Percentiles rank a stretch among this genome's conserved stretches.
phyloP scores from a whole-genome alignment of 1,140 invertebrate genomes.

The Aphelenchoides besseyi region DNA sequence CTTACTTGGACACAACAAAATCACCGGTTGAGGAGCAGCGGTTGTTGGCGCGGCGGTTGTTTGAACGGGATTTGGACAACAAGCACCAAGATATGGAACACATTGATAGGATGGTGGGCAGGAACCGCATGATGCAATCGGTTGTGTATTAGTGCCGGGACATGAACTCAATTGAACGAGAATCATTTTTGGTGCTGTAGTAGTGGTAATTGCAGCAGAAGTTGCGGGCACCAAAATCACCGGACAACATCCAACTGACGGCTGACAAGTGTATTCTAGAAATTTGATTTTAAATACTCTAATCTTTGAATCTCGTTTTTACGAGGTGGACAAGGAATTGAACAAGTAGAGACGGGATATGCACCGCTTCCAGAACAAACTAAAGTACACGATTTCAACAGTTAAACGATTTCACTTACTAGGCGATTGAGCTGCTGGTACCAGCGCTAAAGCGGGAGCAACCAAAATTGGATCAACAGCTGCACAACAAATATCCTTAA shows the following conservation, averaged over 20 bases:
- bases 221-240: slow-evolving; percentile 9
- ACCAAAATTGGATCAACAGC: neutral
- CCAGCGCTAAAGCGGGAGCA: neutral
- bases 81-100: slow-evolving; percentile 5
- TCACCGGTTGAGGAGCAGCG: no score
- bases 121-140: slow-evolving; percentile 13
- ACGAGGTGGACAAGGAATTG: slow-evolving; percentile 10
- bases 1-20: no score
- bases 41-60: neutral
- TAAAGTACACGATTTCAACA: slow-evolving; percentile 19
- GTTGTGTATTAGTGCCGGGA: slow-evolving; percentile 15
- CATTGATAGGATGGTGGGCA: slow-evolving; percentile 25
- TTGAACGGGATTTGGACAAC: no score
- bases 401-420: neutral
- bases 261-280: slow-evolving; percentile 40
- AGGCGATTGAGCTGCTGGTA: slow-evolving; percentile 10
- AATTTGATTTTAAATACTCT: slow-evolving; percentile 1
- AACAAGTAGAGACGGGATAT: slow-evolving; percentile 28
- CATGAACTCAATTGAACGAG: slow-evolving; percentile 21
- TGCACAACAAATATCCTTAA: slow-evolving; percentile 16
- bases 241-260: slow-evolving; percentile 39
- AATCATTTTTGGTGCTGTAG: slow-evolving; percentile 7
- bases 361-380: slow-evolving; percentile 23
- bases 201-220: neutral
- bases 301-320: neutral